These are phyloP conservation scores for Agrilus cyanescens DNA, from an alignment of 2,888 invertebrate genomes.

Conservation along the genomic window DNA sequence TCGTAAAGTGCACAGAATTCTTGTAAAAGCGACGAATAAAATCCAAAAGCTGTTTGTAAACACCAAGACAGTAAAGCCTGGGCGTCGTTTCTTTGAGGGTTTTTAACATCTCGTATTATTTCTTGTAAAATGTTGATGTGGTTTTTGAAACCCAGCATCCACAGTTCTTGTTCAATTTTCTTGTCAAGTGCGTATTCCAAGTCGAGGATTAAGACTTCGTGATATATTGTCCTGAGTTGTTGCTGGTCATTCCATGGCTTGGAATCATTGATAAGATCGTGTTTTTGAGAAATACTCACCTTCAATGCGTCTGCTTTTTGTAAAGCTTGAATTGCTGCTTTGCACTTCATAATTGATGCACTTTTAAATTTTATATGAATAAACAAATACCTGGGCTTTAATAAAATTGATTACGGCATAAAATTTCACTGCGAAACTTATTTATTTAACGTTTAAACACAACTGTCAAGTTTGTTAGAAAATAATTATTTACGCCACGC, in stretches of 20 bases:
- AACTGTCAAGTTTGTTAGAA: too few relatives aligned
- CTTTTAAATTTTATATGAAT: too few relatives aligned
- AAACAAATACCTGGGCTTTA: too few relatives aligned
- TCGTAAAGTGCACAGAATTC: constrained; percentile 73
- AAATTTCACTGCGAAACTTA: too few relatives aligned
- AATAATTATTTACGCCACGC: too few relatives aligned
- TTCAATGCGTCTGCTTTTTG: constrained; percentile 69
- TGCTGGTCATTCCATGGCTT: constrained; percentile 35
- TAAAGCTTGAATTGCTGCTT: constrained; percentile 63
- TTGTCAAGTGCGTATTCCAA: constrained; percentile 78
- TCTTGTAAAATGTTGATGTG: constrained; percentile 70
- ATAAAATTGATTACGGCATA: too few relatives aligned
- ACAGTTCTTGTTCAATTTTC: constrained; percentile 81
- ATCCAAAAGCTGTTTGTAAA: constrained; percentile 74
- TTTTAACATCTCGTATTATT: constrained; percentile 69
- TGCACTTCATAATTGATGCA: constrained; percentile 53
- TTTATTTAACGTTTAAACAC: too few relatives aligned
- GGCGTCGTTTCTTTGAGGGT: constrained; percentile 59
- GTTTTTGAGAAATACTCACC: constrained; percentile 52
- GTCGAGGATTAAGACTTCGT: constrained; percentile 65
- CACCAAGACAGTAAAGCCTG: constrained; percentile 71
- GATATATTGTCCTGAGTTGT: constrained; percentile 47
- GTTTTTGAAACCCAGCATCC: constrained; percentile 82
- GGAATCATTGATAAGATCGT: constrained; percentile 38
- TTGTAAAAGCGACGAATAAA: constrained; percentile 69